Evolutionary conservation across 2,797 vertebrate species (phyloP), one percentile per base, ranked within the genome.

Genomic region (Premnoplex brunnescens): DNA sequence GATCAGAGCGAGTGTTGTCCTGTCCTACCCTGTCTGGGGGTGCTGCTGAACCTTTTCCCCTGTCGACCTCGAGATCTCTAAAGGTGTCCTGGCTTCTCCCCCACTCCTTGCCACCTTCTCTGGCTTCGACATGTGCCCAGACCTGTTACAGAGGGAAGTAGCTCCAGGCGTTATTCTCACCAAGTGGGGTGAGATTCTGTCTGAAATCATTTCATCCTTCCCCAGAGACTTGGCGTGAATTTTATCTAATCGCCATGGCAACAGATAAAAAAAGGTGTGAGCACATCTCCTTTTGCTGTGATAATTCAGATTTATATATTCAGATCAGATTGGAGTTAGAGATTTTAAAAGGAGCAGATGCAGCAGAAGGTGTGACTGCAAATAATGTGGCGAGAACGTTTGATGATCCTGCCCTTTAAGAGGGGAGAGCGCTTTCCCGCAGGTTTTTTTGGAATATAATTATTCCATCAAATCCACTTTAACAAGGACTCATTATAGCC

Each of bases 171-270:
- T 93, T 92, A 68, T 97, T 96, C 96, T 96, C 95, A 90, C 97
- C 97, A 96, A 97, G 96, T 95, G 97, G 98, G 97, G 97, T 98
- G 97, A 98, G 97, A 97, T 97, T 97, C 98, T 98, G 98, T 98
- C 98, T 98, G 98, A 98, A 98, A 98, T 98, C 96, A 98, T 98
- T 97, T 98, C 97, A 97, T 98, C 98, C 97, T 98, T 98, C 98
- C 98, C 98, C 97, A 98, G 98, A 98, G 99, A 99, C 98, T 98
- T 98, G 98, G 98, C 98, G 98, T 99, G 99, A 99, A 99, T 99
- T 99, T 99, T 99, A 99, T 99, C 98, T 98, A 98, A 99, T 99
- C 97, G 97, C 99, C 99, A 99, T 99, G 98, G 99, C 98, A 99
- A 99, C 98, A 98, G 98, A 98, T 98, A 97, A 98, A 98, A 98